Evolutionary conservation across 1,140 invertebrate genomes (phyloP).

Genomic region (Thaumatotibia leucotreta): DNA sequence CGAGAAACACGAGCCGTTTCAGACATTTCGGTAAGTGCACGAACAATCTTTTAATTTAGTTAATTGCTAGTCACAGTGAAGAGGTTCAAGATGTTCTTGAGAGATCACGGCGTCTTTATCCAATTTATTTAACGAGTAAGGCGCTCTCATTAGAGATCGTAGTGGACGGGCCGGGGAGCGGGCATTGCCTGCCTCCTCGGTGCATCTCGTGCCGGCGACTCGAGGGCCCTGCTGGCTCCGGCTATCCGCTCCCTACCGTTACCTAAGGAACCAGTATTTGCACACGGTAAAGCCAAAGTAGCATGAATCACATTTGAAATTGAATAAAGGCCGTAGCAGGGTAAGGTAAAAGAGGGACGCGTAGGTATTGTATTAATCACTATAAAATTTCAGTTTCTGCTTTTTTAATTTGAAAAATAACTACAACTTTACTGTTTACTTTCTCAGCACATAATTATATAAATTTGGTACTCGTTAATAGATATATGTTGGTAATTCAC

Average conservation of each 20-base stretch:
- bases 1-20: slow-evolving; percentile 37
- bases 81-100: slow-evolving; percentile 69
- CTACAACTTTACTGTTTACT: too few species aligned
- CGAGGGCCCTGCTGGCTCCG: slow-evolving; percentile 7
- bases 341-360: too few species aligned
- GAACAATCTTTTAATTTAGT: slow-evolving; percentile 74
- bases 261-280: neutral
- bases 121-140: slow-evolving; percentile 74
- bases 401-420: too few species aligned
- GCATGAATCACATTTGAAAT: too few species aligned
- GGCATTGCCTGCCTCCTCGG: slow-evolving; percentile 38
- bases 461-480: too few species aligned
- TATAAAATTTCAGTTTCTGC: too few species aligned
- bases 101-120: slow-evolving; percentile 74
- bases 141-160: slow-evolving; percentile 68
- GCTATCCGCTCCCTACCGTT: neutral
- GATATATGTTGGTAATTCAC: neutral
- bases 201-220: slow-evolving; percentile 51
- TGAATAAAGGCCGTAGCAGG: too few species aligned
- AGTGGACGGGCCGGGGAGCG: slow-evolving; percentile 48
- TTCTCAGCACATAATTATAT: too few species aligned
- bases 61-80: slow-evolving; percentile 71
- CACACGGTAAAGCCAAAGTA: too few species aligned
- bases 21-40: slow-evolving; percentile 60
- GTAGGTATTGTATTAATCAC: too few species aligned